phyloP scores from a whole-genome alignment of 2,113 vertebrate species.

The Zosterops lateralis region DNA sequence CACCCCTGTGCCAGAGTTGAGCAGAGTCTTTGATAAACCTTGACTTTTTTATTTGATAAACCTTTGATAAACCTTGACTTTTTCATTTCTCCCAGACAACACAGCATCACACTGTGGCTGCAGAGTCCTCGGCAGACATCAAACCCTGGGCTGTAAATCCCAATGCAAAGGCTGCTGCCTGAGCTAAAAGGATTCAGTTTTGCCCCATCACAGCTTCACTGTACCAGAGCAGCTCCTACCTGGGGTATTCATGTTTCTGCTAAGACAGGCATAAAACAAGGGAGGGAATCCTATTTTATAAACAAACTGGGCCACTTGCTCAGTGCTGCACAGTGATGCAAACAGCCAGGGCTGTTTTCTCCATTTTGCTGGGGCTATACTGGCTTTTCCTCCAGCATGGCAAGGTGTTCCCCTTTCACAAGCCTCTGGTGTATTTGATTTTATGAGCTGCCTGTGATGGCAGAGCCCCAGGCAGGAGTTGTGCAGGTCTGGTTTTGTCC shows the following conservation, averaged over 20 bases:
- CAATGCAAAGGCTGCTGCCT: not conserved
- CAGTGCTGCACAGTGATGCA: not conserved
- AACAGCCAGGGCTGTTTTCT: not conserved
- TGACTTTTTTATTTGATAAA: not conserved
- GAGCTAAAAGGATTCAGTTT: not conserved
- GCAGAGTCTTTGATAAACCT: not conserved
- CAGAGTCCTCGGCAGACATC: not conserved
- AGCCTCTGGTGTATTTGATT: not conserved
- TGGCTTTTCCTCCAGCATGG: not conserved
- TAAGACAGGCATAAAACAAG: not conserved
- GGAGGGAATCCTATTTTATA: not conserved
- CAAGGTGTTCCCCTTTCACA: not conserved
- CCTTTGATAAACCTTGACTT: not conserved
- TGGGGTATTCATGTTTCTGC: not conserved
- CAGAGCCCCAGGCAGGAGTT: not conserved
- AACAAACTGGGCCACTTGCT: not conserved
- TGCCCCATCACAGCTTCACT: not conserved
- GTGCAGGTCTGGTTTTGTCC: not conserved
- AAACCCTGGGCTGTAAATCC: fast-evolving
- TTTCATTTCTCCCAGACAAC: not conserved
- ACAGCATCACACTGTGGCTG: not conserved
- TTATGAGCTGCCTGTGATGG: fast-evolving
- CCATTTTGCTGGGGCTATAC: not conserved
- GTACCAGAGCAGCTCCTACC: not conserved
- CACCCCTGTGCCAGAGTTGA: fast-evolving